Percentiles rank a stretch among this genome's conserved stretches.
Evolutionary conservation across 2,888 invertebrate species (phyloP).

Genomic region (Adineta ricciae): DNA sequence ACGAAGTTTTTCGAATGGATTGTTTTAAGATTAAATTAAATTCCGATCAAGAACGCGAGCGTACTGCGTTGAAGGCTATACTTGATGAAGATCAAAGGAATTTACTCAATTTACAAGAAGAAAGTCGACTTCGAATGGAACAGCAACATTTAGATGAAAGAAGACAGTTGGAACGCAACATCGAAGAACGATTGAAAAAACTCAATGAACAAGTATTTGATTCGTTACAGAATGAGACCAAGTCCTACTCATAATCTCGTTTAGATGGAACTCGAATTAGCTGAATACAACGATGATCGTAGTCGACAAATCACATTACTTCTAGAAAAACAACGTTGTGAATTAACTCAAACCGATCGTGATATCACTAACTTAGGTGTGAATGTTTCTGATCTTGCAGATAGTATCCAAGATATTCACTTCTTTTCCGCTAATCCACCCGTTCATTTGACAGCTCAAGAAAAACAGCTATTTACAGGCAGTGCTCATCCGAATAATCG

Average conservation of each 20-base stretch:
- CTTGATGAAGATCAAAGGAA: background rate
- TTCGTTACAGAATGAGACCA: too few relatives aligned
- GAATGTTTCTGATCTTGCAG: background rate
- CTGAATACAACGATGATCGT: conserved; percentile 17
- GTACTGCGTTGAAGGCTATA: background rate
- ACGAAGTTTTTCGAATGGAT: background rate
- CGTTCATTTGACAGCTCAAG: background rate
- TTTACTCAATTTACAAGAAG: conserved; percentile 4
- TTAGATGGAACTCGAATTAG: conserved; percentile 13
- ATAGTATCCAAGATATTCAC: background rate
- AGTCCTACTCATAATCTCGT: background rate
- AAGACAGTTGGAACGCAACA: background rate
- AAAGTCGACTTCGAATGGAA: conserved; percentile 8
- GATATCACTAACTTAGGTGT: background rate
- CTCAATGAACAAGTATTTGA: background rate
- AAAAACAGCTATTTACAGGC: too few relatives aligned
- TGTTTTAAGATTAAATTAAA: background rate
- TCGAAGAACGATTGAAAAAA: background rate
- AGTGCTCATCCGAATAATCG: background rate
- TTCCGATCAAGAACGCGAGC: conserved; percentile 17
- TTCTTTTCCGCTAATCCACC: background rate
- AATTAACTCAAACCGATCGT: background rate
- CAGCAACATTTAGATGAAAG: background rate
- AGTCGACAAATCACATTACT: background rate
- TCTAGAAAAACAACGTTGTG: background rate